Evolutionary conservation across 2,888 invertebrate species (phyloP), one percentile per base, ranked within the genome.

Genomic region (Trileptium ribeirensis): DNA sequence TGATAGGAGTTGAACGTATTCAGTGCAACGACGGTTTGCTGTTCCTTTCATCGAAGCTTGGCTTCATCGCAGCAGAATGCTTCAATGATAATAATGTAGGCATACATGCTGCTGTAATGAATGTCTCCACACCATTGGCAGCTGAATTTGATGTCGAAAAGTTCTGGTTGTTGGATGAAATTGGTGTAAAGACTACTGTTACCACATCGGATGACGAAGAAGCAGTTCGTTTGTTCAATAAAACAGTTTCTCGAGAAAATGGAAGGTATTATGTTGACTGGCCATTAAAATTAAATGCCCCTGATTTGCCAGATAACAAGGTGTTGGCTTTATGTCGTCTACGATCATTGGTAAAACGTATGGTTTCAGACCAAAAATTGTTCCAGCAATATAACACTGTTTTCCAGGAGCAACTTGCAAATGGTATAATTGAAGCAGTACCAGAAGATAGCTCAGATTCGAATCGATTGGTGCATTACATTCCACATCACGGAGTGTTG

Each of bases 401-500:
- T 64, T 74, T 83, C 67, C 19, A 19, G 0, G 81, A 82, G 1
- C 80, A 82, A 40, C 67, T 70, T 31, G 36, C 79, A 0, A 67
- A 75, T 3, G 81, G 74, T 0, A 82, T 82, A 67, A 79, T 83
- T 51, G 82, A 82, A 51, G 64, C 67, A 31, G 79, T 78, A 2
- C 33, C 39, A 67, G 33, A 77, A 19, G 51, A 51, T 24, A n/a
- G 19, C 80, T 80, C 19, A 31, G 51, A 51, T 15, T 24, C 51
- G 51, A 51, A 51, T 51, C 51, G 24, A 8, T 24, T 15, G 24
- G 77, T 74, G 67, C 84, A 84, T 40, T 84, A 83, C 64, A 33
- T 83, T 3, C 84, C 84, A 0, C 83, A 84, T 70, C 84, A 84
- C 31, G 34, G 80, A 0, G 84, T 84, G 0, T 38, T 84, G n/a